Percentiles rank a stretch among this genome's conserved stretches.
phyloP scores from a whole-genome alignment of 2,888 invertebrate genomes.

The Crematogaster levior region DNA sequence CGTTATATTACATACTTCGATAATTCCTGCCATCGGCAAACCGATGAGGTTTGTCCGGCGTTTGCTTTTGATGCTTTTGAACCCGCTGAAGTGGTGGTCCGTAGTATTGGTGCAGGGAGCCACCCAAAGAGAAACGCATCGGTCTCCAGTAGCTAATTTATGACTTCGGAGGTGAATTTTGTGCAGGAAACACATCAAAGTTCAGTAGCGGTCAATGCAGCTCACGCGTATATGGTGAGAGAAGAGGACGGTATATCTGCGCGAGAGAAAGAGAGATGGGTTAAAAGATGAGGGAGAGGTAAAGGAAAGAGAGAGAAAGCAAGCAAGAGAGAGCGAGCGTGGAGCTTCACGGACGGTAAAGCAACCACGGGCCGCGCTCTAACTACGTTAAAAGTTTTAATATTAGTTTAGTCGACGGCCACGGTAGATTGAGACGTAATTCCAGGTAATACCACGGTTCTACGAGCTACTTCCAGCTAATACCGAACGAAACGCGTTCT shows the following conservation, averaged over 20 bases:
- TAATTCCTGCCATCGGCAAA: conserved; percentile 31
- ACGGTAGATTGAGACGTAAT: conserved; percentile 86
- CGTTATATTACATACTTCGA: conserved; percentile 33
- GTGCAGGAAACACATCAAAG: conserved; percentile 85
- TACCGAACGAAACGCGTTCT: conserved; percentile 84
- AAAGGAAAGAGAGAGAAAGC: conserved; percentile 57
- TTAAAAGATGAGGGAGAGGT: conserved; percentile 56
- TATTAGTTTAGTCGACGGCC: conserved; percentile 86
- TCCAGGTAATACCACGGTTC: conserved; percentile 85
- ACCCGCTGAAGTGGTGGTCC: conserved; percentile 44
- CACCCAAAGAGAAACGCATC: conserved; percentile 75
- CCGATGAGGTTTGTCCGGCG: conserved; percentile 46
- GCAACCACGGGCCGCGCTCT: conserved; percentile 84
- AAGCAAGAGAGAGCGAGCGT: conserved; percentile 73
- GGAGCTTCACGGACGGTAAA: conserved; percentile 84
- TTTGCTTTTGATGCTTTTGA: conserved; percentile 72
- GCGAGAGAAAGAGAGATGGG: conserved; percentile 55
- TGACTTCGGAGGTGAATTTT: conserved; percentile 83
- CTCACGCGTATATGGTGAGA: conserved; percentile 62
- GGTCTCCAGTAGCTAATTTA: conserved; percentile 82
- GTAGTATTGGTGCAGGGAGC: conserved; percentile 69
- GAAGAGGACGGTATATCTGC: conserved; percentile 59
- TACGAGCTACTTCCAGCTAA: conserved; percentile 84
- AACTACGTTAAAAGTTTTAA: conserved; percentile 86
- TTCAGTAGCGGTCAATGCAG: conserved; percentile 84